Evolutionary conservation across 2,113 vertebrate species (phyloP).

Genomic region (Gobio gobio): DNA sequence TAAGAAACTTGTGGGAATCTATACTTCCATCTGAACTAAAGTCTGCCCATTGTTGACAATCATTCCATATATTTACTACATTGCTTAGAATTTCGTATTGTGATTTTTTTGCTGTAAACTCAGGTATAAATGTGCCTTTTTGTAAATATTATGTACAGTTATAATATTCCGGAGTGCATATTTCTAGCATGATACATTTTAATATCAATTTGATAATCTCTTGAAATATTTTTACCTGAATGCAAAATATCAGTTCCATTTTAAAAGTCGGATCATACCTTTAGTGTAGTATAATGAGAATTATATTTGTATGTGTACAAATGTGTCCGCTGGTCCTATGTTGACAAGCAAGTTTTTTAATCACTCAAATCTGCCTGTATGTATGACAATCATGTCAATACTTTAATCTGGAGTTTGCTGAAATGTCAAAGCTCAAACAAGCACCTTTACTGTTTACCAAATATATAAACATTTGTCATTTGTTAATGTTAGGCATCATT

Average conservation of each 20-base stretch:
- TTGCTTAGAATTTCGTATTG: not conserved
- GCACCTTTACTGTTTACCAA: not conserved
- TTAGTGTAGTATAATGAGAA: not conserved
- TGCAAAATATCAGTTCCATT: constrained; percentile 23
- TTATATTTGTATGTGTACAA: not conserved
- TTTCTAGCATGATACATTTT: constrained; percentile 34
- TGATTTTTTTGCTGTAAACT: constrained; percentile 52
- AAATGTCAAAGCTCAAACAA: not conserved
- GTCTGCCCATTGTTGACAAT: not conserved
- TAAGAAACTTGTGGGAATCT: not conserved
- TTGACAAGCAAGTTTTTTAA: not conserved
- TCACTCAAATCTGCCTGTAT: not conserved
- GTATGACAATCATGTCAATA: not conserved
- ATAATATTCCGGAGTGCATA: constrained; percentile 43
- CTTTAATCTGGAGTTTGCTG: not conserved
- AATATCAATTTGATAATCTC: constrained; percentile 13
- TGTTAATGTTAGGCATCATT: not conserved
- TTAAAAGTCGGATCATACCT: constrained; percentile 9
- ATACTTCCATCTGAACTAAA: not conserved
- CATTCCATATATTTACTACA: not conserved
- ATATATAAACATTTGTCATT: not conserved
- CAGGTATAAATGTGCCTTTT: constrained; percentile 74
- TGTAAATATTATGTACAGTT: constrained; percentile 41
- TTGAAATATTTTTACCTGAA: constrained; percentile 40
- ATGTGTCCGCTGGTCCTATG: not conserved